Conservation (phyloP, 2,888 invertebrate species). For the Phyto melanocephala region DNA sequence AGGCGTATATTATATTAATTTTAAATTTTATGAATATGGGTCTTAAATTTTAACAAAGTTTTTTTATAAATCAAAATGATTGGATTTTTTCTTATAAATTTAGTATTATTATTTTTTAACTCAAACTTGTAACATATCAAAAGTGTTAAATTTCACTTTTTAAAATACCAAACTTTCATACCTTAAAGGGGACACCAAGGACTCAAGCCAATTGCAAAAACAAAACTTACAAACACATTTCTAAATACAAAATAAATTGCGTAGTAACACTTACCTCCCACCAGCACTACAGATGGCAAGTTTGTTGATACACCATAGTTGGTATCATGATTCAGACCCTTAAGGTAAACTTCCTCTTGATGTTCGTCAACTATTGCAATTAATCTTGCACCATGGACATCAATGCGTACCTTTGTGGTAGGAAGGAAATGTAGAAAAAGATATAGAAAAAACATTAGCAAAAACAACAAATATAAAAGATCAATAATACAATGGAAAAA, state of each 20-base stretch:
- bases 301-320: slow-evolving; percentile 93
- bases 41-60: too few species aligned
- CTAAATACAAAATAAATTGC: background rate
- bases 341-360: slow-evolving; percentile 89
- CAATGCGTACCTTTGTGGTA: slow-evolving; percentile 83
- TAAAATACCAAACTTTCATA: too few species aligned
- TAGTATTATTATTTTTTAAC: too few species aligned
- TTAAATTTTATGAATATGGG: too few species aligned
- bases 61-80: too few species aligned
- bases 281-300: slow-evolving; percentile 91
- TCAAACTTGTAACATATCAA: too few species aligned
- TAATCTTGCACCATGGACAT: slow-evolving; percentile 90
- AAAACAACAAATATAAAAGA: slow-evolving; percentile 4
- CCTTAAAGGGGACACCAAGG: too few species aligned
- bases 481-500: slow-evolving; percentile 26
- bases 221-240: background rate
- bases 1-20: too few species aligned
- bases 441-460: background rate
- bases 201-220: too few species aligned
- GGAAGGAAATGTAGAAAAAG: slow-evolving; percentile 10
- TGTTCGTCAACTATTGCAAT: slow-evolving; percentile 92
- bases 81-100: too few species aligned
- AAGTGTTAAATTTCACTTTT: too few species aligned
- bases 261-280: slow-evolving; percentile 85
- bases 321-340: slow-evolving; percentile 89